Evolutionary conservation across 2,888 invertebrate species (phyloP), one percentile per base, ranked within the genome.

Genomic region (Oxycera nigricornis): DNA sequence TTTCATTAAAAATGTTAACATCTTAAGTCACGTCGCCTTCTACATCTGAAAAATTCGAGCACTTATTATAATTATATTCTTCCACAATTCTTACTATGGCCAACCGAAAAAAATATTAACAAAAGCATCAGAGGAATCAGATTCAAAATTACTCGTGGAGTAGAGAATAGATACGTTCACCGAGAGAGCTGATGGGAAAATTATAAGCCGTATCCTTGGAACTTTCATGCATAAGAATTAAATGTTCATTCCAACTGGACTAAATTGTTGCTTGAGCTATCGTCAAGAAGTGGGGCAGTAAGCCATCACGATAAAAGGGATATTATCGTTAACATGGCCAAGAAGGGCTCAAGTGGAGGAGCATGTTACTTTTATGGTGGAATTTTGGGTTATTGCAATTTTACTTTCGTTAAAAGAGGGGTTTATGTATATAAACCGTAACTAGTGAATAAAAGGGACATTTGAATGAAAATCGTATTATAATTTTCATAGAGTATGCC

Each of bases 41-140:
- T 17, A 17, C 31, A 9, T 30, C 31, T 14, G 61, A 31, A 28
- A n/a, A 61, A 30, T 31, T 61, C 28, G 17, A 61, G 61, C 61
- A 61, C 61, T 61, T 61, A 61, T 30, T 17, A 61, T 61, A 61
- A 61, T 61, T 61, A 61, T 61, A 61, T 61, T 61, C 61, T 61
- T 61, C 17, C 61, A 61, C 14, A 61, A 14, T 61, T 28, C 31
- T 30, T n/a, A 11, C 61, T 17, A 50, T 50, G 14, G 17, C 14
- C n/a, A 3, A 30, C 2, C 11, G 31, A 61, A 31, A 61, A 61
- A 2, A 61, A n/a, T 28, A n/a, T 30, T 6, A n/a, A 50, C 50
- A 17, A 31, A 4, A 61, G 17, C 61, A 22, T n/a, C 50, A n/a
- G 6, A 17, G 6, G 50, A n/a, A 11, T 7, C 7, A 35, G 35